Conservation (phyloP, 2,888 invertebrate genomes). For the Erebia epiphron region DNA sequence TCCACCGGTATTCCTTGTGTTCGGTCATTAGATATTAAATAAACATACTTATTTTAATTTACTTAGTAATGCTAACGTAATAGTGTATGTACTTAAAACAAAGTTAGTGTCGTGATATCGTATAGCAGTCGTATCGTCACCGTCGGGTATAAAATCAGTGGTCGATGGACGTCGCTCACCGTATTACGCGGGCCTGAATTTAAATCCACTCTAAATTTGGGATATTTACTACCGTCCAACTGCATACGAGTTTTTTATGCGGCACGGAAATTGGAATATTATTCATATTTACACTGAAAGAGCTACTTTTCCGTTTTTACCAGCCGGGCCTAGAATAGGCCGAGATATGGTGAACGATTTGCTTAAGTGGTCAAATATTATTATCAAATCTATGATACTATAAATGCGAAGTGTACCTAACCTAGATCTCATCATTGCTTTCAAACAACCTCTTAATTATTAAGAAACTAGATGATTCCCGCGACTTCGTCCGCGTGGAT, state of each 20-base stretch:
- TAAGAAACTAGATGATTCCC: no score
- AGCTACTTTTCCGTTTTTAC: slow-evolving; percentile 25
- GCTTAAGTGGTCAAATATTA: no score
- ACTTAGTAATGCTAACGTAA: no score
- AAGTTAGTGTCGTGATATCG: not conserved
- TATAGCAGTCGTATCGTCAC: not conserved
- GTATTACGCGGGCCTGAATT: slow-evolving; percentile 21
- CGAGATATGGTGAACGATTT: not conserved
- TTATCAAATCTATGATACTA: not conserved
- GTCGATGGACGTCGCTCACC: slow-evolving; percentile 16
- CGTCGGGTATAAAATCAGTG: not conserved
- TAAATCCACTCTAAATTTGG: slow-evolving; percentile 30
- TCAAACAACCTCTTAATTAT: no score
- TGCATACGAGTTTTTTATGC: slow-evolving; percentile 30
- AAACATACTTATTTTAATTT: no score
- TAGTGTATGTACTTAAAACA: no score
- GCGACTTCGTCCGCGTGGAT: no score
- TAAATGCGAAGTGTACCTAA: not conserved
- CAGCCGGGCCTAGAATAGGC: slow-evolving; percentile 8
- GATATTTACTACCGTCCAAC: slow-evolving; percentile 27
- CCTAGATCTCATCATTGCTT: not conserved
- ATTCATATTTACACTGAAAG: slow-evolving; percentile 27
- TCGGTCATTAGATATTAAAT: no score
- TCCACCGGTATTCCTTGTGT: no score
- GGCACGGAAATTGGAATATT: slow-evolving; percentile 27